These are phyloP conservation scores for Tholera decimalis DNA, from an alignment of 2,888 invertebrate species.

Conservation along the genomic window DNA sequence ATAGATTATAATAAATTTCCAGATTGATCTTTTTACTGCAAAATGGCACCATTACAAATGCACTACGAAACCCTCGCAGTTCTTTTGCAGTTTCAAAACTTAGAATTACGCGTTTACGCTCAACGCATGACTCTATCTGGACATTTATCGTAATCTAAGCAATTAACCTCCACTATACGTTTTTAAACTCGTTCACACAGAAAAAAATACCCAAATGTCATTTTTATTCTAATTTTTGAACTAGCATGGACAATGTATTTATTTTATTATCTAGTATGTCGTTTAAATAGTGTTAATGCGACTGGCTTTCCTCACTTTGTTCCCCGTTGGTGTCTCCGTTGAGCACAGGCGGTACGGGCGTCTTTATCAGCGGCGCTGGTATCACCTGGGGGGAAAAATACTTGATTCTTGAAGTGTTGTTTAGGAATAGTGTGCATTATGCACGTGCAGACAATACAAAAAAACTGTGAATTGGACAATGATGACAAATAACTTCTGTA, in stretches of 20 bases:
- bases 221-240: conserved; percentile 59
- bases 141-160: too few relatives aligned
- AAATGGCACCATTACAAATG: too few relatives aligned
- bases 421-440: conserved; percentile 3
- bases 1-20: too few relatives aligned
- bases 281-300: conserved; percentile 69
- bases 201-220: conserved; percentile 69
- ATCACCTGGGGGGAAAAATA: conserved; percentile 80
- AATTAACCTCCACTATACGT: conserved; percentile 58
- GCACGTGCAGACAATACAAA: conserved; percentile 21
- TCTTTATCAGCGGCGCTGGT: conserved; percentile 86
- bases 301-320: conserved; percentile 70
- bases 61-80: too few relatives aligned
- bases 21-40: too few relatives aligned
- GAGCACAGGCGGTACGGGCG: conserved; percentile 76
- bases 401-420: conserved; percentile 21
- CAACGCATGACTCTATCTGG: too few relatives aligned
- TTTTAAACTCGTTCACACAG: conserved; percentile 58
- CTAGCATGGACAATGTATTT: conserved; percentile 62
- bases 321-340: conserved; percentile 86
- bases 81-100: too few relatives aligned
- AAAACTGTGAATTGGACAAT: conserved; percentile 16
- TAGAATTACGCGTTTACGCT: too few relatives aligned
- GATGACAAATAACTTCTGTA: conserved; percentile 31
- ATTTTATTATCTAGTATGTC: conserved; percentile 50